Conservation (phyloP, 2,797 vertebrate genomes). For the Artibeus lituratus region DNA sequence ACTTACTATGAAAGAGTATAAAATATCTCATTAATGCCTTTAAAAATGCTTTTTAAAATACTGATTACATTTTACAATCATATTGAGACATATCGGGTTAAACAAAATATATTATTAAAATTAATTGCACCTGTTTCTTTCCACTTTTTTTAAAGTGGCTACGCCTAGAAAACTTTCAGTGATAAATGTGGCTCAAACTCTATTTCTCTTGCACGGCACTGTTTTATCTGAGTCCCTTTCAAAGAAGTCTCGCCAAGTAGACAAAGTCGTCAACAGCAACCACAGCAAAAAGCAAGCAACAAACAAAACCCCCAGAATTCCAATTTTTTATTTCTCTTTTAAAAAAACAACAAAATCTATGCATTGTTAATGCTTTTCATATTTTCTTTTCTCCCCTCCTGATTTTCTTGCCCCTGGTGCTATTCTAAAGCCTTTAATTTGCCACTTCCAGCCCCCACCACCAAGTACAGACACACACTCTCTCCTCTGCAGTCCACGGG, state of each 20-base stretch:
- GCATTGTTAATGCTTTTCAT: neutral
- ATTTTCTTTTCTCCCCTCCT: neutral
- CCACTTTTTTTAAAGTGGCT: neutral
- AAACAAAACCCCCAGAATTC: neutral
- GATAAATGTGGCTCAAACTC: neutral
- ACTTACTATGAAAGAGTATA: neutral
- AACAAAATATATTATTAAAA: neutral
- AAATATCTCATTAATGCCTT: neutral
- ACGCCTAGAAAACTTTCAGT: neutral
- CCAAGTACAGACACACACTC: neutral
- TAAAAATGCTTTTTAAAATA: neutral
- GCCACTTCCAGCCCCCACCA: too few species aligned
- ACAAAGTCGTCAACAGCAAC: neutral
- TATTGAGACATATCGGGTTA: neutral
- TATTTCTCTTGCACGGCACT: neutral
- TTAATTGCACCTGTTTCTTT: neutral
- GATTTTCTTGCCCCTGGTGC: neutral
- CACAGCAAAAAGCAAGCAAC: neutral
- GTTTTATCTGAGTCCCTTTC: neutral
- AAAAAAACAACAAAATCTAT: neutral
- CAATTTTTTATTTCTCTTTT: neutral
- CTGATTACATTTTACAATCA: neutral
- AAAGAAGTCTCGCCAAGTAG: neutral
- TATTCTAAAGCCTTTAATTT: neutral
- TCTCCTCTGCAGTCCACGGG: neutral